Conservation (phyloP, 2,888 invertebrate genomes). For the Pristionchus fissidentatus region DNA sequence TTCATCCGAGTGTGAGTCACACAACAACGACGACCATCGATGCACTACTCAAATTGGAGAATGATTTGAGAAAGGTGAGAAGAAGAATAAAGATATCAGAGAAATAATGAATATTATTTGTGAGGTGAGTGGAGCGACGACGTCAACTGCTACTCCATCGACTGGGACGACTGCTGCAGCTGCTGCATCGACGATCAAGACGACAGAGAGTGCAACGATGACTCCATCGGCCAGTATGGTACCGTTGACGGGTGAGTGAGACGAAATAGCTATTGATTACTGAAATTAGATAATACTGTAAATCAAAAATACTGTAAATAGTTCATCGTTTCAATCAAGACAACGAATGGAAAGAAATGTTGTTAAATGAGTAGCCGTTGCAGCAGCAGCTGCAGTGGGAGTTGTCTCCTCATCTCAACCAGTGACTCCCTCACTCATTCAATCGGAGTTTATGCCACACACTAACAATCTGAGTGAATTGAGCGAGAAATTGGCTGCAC, state of each 20-base stretch:
- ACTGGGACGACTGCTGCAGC: conserved; percentile 20
- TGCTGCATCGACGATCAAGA: neutral
- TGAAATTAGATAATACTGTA: neutral
- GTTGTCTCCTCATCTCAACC: conserved; percentile 32
- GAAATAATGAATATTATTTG: neutral
- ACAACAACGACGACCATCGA: neutral
- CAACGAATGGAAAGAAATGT: neutral
- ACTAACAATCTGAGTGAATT: conserved; percentile 40
- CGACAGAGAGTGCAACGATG: conserved; percentile 35
- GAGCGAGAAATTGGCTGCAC: conserved; percentile 42
- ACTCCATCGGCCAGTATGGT: conserved; percentile 27
- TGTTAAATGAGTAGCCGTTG: neutral
- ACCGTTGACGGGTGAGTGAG: conserved; percentile 47
- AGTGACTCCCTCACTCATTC: conserved; percentile 39
- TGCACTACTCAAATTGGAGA: conserved; percentile 56
- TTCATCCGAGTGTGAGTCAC: conserved; percentile 10
- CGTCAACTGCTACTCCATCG: conserved; percentile 45
- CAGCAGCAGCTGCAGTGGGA: conserved; percentile 12
- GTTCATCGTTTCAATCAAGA: neutral
- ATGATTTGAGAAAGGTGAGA: conserved; percentile 61
- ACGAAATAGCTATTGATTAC: neutral
- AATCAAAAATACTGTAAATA: neutral
- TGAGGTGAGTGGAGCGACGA: conserved; percentile 41
- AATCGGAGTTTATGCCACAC: conserved; percentile 36
- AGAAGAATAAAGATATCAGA: neutral